Evolutionary conservation across 1,140 invertebrate species (phyloP).

Genomic region (Conopomorpha cramerella): DNA sequence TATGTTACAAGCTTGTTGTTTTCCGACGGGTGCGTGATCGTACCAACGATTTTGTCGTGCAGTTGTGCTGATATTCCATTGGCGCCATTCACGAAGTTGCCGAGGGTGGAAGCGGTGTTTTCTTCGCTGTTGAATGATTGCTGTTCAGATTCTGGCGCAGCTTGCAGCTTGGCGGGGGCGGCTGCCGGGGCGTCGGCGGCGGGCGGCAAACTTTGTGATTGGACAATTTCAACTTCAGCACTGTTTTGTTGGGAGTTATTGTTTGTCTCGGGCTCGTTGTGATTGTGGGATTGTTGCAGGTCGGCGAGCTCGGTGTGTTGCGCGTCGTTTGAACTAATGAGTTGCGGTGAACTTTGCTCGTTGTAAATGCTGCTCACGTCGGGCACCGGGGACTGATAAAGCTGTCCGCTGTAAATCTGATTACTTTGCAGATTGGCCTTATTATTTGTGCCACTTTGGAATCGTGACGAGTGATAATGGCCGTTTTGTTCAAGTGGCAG

Average conservation of each 20-base stretch:
- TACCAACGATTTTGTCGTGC: constrained; percentile 37
- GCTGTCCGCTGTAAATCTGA: constrained; percentile 40
- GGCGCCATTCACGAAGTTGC: constrained; percentile 17
- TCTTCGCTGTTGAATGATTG: constrained; percentile 14
- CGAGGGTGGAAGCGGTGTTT: constrained; percentile 6
- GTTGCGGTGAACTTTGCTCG: constrained; percentile 10
- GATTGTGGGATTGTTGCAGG: background rate
- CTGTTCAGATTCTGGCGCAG: constrained; percentile 10
- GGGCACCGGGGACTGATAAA: constrained; percentile 40
- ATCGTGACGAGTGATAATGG: constrained; percentile 8
- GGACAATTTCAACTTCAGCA: constrained; percentile 24
- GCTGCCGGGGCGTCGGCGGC: constrained; percentile 4
- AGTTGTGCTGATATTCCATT: constrained; percentile 38
- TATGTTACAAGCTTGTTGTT: constrained; percentile 38
- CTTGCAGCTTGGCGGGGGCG: constrained; percentile 14
- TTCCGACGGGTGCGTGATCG: constrained; percentile 34
- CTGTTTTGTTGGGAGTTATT: constrained; percentile 8
- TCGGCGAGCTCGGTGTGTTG: constrained; percentile 4
- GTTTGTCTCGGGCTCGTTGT: constrained; percentile 7
- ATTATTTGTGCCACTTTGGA: constrained; percentile 7
- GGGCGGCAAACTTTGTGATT: constrained; percentile 15
- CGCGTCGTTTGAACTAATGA: constrained; percentile 6
- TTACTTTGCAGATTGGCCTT: constrained; percentile 12
- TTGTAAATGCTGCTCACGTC: constrained; percentile 41
- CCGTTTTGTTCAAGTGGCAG: constrained; percentile 1